Evolutionary conservation across 2,797 vertebrate species (phyloP).

Genomic region (Rhinatrema bivittatum): DNA sequence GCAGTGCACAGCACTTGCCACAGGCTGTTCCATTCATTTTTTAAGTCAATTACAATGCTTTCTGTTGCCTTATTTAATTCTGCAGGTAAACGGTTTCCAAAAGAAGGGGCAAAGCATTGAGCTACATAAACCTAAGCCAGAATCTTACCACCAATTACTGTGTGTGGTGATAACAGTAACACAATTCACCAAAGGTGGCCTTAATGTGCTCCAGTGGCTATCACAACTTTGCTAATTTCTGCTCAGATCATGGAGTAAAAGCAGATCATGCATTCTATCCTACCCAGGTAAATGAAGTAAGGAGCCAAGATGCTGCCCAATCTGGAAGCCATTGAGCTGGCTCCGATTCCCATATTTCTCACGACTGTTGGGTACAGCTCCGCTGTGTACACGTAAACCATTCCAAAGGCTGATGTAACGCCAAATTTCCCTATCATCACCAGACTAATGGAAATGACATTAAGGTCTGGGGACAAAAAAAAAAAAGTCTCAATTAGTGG

Average conservation of each 20-base stretch:
- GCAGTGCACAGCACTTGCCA: no score
- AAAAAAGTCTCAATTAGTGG: no score
- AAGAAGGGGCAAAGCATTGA: no score
- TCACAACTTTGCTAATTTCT: background rate
- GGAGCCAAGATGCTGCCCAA: conserved; percentile 85
- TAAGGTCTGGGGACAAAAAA: conserved; percentile 48
- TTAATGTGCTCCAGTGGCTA: no score
- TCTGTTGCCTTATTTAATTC: no score
- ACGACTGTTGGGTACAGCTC: conserved; percentile 84
- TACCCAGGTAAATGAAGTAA: conserved; percentile 83
- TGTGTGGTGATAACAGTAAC: no score
- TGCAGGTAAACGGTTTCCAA: no score
- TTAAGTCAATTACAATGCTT: no score
- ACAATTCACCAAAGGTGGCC: no score
- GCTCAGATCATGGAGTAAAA: background rate
- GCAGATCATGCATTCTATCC: conserved; percentile 17
- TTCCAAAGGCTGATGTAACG: conserved; percentile 79
- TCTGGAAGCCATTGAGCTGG: conserved; percentile 79
- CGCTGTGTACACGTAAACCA: conserved; percentile 85
- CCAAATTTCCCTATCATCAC: conserved; percentile 88
- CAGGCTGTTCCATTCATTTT: no score
- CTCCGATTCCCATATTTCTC: conserved; percentile 79
- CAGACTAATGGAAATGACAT: conserved; percentile 47
- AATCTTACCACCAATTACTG: no score
- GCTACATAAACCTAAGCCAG: no score